A percentile compares a stretch with the other conserved stretches of the same genome.
These are phyloP conservation scores for Cottoperca gobio DNA, from an alignment of 2,797 vertebrate species.

Conservation along the genomic window DNA sequence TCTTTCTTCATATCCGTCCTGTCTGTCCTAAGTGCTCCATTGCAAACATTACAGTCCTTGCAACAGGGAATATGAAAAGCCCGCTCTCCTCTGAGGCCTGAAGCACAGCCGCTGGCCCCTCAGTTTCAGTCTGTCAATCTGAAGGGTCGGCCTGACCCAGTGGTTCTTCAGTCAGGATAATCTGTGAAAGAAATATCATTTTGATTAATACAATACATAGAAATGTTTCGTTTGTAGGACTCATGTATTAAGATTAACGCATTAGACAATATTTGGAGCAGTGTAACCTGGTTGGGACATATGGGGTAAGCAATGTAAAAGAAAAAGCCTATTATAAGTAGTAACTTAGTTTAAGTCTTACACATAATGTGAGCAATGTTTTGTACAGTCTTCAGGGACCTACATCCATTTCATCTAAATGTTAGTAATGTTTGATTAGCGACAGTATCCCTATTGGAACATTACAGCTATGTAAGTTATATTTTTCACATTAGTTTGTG, in stretches of 20 bases:
- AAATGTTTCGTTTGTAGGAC: background rate
- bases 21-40: constrained; percentile 91
- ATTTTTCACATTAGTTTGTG: background rate
- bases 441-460: background rate
- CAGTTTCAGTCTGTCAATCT: constrained; percentile 48
- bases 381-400: background rate
- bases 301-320: background rate
- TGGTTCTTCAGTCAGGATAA: constrained; percentile 44
- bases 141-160: constrained; percentile 41
- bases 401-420: background rate
- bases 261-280: background rate
- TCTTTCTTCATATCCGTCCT: constrained; percentile 86
- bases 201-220: background rate
- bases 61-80: constrained; percentile 66
- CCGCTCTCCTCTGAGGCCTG: constrained; percentile 66
- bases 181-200: constrained; percentile 55
- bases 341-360: background rate
- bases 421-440: background rate
- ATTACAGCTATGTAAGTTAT: background rate
- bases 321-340: background rate
- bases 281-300: background rate
- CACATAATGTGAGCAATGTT: background rate
- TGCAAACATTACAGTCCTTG: constrained; percentile 71
- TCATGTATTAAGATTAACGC: background rate
- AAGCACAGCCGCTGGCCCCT: constrained; percentile 37